Percentiles rank a stretch among this genome's conserved stretches.
These are phyloP conservation scores for Osmerus mordax DNA, from an alignment of 2,113 vertebrate species.

Conservation along the genomic window DNA sequence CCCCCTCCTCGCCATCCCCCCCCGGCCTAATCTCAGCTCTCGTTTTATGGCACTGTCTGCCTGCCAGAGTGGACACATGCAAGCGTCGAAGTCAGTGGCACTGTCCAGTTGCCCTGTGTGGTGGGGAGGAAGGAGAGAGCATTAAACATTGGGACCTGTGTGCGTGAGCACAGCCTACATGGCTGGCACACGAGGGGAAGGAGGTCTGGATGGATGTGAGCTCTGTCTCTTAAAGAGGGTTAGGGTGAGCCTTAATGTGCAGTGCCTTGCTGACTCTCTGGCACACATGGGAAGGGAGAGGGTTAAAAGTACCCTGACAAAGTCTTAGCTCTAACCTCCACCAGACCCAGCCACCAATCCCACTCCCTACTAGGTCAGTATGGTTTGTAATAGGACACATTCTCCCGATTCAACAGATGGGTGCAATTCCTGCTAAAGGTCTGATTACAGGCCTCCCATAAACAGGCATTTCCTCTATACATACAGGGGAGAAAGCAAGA, in stretches of 20 bases:
- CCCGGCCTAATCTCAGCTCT: conserved; percentile 21
- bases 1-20: conserved; percentile 13
- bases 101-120: not conserved
- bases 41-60: conserved; percentile 25
- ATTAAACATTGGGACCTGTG: too few relatives aligned
- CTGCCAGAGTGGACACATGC: conserved; percentile 35
- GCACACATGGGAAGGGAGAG: conserved; percentile 30
- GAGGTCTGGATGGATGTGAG: conserved; percentile 11
- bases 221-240: not conserved
- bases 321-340: not conserved
- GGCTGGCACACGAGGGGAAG: not conserved
- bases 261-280: not conserved
- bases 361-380: conserved; percentile 49
- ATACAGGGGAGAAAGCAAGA: conserved; percentile 16
- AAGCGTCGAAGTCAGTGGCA: conserved; percentile 26
- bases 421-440: conserved; percentile 68
- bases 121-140: too few relatives aligned
- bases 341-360: conserved; percentile 52
- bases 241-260: not conserved
- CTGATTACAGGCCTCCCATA: conserved; percentile 58
- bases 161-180: too few relatives aligned
- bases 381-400: conserved; percentile 61
- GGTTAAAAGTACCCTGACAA: not conserved
- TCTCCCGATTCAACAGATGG: conserved; percentile 64
- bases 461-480: conserved; percentile 40